Evolutionary conservation across 2,113 vertebrate species (phyloP).

Genomic region (Onychostoma macrolepis): DNA sequence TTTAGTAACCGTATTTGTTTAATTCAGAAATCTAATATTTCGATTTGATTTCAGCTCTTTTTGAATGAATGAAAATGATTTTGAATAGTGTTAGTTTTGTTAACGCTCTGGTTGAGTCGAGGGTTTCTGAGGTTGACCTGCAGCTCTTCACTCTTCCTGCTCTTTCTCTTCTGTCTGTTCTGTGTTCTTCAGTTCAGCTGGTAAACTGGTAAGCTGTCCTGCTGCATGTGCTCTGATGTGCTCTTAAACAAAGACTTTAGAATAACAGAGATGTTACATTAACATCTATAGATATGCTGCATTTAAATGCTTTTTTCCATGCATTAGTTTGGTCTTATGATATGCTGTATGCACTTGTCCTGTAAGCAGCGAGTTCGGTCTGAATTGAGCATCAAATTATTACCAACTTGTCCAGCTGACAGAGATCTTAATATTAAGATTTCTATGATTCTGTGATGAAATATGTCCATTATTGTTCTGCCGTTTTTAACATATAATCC

Average conservation of each 20-base stretch:
- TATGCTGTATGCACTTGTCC: neutral
- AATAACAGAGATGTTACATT: neutral
- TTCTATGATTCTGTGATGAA: neutral
- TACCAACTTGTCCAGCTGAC: neutral
- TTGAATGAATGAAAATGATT: neutral
- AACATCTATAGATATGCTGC: neutral
- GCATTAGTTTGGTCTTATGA: neutral
- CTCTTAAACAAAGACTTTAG: neutral
- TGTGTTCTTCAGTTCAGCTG: conserved; percentile 54
- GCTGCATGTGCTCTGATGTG: conserved; percentile 59
- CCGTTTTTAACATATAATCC: neutral
- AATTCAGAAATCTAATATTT: neutral
- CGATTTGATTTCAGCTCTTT: neutral
- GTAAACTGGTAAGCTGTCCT: conserved; percentile 64
- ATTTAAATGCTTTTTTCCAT: neutral
- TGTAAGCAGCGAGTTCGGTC: neutral
- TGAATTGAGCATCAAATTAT: neutral
- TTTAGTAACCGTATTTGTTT: neutral
- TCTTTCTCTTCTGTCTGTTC: conserved; percentile 50
- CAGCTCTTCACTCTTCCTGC: conserved; percentile 35
- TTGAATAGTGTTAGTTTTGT: no score
- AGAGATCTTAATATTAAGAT: neutral
- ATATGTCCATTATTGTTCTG: neutral
- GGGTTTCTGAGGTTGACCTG: conserved; percentile 18
- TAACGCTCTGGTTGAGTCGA: neutral